These are phyloP conservation scores for Plectropomus leopardus DNA, from an alignment of 2,113 vertebrate species.

Conservation along the genomic window DNA sequence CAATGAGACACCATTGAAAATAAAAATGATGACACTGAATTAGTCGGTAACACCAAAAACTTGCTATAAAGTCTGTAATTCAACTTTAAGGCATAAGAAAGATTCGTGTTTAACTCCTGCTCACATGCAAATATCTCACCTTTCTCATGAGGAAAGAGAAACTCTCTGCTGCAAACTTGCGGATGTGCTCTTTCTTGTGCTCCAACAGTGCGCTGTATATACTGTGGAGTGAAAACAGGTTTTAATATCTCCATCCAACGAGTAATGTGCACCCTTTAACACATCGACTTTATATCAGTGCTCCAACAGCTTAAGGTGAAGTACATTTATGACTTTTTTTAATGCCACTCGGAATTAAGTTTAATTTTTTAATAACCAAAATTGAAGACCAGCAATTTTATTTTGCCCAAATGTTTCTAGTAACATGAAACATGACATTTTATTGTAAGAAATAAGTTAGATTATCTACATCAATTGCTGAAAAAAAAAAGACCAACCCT, in stretches of 20 bases:
- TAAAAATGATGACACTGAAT: neutral
- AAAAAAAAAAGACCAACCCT: no score
- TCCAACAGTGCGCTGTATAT: slow-evolving; percentile 94
- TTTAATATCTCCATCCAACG: neutral
- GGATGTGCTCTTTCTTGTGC: slow-evolving; percentile 95
- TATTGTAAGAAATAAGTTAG: no score
- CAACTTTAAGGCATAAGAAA: neutral
- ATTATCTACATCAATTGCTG: no score
- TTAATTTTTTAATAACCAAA: no score
- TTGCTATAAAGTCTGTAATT: neutral
- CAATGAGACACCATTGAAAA: fast-evolving
- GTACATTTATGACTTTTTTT: no score
- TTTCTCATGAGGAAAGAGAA: slow-evolving; percentile 99
- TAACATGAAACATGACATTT: no score
- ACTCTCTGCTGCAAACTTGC: slow-evolving; percentile 97
- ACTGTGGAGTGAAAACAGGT: slow-evolving; percentile 75
- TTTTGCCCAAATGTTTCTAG: no score
- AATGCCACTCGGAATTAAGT: no score
- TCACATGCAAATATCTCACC: slow-evolving; percentile 79
- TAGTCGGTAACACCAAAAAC: neutral
- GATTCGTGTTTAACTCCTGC: neutral
- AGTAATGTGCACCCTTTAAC: neutral
- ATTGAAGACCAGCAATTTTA: no score
- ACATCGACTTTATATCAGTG: neutral
- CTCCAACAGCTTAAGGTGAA: no score